Percentiles rank a stretch among this genome's conserved stretches.
phyloP scores from a whole-genome alignment of 2,888 invertebrate genomes.

The Tipula unca region DNA sequence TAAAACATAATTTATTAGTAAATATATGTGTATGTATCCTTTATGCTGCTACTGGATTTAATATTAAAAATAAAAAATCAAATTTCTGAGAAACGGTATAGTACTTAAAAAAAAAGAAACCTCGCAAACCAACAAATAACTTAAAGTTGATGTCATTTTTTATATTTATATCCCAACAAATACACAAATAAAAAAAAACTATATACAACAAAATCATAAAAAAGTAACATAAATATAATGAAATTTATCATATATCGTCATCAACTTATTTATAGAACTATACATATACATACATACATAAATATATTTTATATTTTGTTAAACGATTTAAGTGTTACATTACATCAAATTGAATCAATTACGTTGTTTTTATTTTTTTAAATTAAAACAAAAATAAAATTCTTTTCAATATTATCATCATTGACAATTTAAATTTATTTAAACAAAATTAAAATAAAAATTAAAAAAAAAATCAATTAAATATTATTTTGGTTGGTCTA shows the following conservation, averaged over 20 bases:
- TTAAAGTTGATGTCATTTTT: background rate
- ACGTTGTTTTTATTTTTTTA: slow-evolving; percentile 14
- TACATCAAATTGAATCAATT: slow-evolving; percentile 19
- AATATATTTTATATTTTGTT: background rate
- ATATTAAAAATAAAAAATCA: background rate
- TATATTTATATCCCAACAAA: background rate
- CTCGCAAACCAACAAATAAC: background rate
- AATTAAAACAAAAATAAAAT: background rate
- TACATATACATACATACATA: too few species aligned
- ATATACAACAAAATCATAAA: slow-evolving; percentile 4
- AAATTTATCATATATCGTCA: slow-evolving; percentile 14
- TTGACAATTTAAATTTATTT: slow-evolving; percentile 3
- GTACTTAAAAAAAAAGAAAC: background rate
- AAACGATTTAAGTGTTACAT: slow-evolving; percentile 15
- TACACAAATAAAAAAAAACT: background rate
- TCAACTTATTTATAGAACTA: slow-evolving; percentile 14
- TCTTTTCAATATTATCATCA: background rate
- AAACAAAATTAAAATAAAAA: background rate
- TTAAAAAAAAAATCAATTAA: background rate
- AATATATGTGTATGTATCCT: background rate
- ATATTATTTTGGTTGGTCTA: background rate
- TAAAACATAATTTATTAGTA: background rate
- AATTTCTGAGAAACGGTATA: background rate
- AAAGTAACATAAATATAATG: slow-evolving; percentile 2
- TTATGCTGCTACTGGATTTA: background rate